Evolutionary conservation across 2,888 invertebrate species (phyloP).

Genomic region (Conistra vaccinii): DNA sequence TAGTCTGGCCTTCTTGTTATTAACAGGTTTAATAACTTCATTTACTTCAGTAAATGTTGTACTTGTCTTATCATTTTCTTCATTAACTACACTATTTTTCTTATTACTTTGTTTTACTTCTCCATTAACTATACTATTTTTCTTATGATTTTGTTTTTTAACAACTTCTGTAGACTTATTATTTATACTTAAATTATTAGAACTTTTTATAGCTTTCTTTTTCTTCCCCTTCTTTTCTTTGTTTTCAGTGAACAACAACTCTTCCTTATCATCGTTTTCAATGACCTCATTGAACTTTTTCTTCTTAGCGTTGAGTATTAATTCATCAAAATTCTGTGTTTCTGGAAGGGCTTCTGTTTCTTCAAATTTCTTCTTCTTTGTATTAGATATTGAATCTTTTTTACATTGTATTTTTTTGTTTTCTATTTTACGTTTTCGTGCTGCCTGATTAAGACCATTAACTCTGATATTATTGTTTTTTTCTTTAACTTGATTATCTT

Average conservation of each 20-base stretch:
- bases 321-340: slow-evolving; percentile 76
- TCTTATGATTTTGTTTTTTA: slow-evolving; percentile 30
- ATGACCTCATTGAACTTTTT: slow-evolving; percentile 77
- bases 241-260: slow-evolving; percentile 69
- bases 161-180: slow-evolving; percentile 27
- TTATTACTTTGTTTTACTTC: slow-evolving; percentile 31
- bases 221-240: slow-evolving; percentile 58
- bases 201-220: slow-evolving; percentile 37
- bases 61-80: slow-evolving; percentile 28
- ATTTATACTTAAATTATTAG: slow-evolving; percentile 20
- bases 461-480: slow-evolving; percentile 39
- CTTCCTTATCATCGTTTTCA: slow-evolving; percentile 74
- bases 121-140: slow-evolving; percentile 16
- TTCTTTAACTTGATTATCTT: slow-evolving; percentile 48
- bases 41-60: slow-evolving; percentile 41
- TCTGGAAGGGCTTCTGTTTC: slow-evolving; percentile 68
- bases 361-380: slow-evolving; percentile 44
- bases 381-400: slow-evolving; percentile 53
- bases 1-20: slow-evolving; percentile 74
- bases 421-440: slow-evolving; percentile 57
- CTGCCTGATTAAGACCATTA: slow-evolving; percentile 29
- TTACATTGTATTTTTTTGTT: slow-evolving; percentile 42
- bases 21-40: slow-evolving; percentile 49
- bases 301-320: slow-evolving; percentile 78
- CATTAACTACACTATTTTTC: slow-evolving; percentile 20